These are phyloP conservation scores for Brachionus rubens DNA, from an alignment of 1,140 invertebrate genomes.

Conservation along the genomic window DNA sequence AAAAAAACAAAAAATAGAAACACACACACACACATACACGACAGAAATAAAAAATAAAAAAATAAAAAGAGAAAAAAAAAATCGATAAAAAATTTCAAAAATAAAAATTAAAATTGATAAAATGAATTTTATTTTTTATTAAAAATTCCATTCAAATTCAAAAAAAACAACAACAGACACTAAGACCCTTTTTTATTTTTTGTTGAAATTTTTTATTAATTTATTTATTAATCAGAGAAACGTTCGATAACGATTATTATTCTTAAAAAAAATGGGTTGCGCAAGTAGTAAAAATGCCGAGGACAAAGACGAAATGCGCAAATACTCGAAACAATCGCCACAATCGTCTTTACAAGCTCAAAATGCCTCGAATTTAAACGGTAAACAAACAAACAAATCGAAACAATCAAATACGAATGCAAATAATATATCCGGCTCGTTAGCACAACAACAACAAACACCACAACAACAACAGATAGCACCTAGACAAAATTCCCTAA, in stretches of 20 bases:
- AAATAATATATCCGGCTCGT: background rate
- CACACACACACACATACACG: background rate
- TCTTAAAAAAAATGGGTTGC: constrained; percentile 24
- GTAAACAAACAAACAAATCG: background rate
- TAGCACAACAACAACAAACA: background rate
- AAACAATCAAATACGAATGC: constrained; percentile 5
- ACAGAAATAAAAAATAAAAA: background rate
- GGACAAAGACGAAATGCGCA: constrained; percentile 39
- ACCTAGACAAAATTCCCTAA: background rate
- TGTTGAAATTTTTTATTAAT: background rate
- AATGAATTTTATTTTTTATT: constrained; percentile 33
- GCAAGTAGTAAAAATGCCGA: constrained; percentile 43
- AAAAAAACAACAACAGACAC: background rate
- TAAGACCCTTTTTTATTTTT: too few species aligned
- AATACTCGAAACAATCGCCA: constrained; percentile 36
- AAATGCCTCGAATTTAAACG: constrained; percentile 22
- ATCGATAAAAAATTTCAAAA: background rate
- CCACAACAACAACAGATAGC: background rate
- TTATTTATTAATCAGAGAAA: background rate
- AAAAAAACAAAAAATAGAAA: background rate
- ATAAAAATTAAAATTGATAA: background rate
- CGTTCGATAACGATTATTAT: background rate
- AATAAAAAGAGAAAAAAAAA: background rate
- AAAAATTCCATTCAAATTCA: background rate
- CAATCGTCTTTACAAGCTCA: constrained; percentile 9